Evolutionary conservation across 2,797 vertebrate genomes (phyloP).

Genomic region (Pelobates cultripes): DNA sequence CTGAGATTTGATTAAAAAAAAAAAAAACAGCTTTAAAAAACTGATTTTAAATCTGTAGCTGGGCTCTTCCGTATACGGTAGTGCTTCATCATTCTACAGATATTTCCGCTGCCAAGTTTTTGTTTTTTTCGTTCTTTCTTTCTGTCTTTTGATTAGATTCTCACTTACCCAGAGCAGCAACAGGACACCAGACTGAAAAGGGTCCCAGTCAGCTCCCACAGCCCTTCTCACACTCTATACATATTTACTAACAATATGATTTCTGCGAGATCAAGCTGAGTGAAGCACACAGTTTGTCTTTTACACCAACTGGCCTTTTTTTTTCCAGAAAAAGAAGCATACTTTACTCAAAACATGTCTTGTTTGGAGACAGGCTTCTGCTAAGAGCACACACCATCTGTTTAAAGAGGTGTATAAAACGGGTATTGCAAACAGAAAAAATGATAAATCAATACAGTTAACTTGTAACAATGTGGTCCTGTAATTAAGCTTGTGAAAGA

Average conservation of each 20-base stretch:
- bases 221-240: not conserved
- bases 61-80: slow-evolving; percentile 72
- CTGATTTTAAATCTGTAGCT: slow-evolving; percentile 73
- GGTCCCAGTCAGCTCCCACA: slow-evolving; percentile 62
- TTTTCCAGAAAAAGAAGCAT: not conserved
- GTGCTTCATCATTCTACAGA: slow-evolving; percentile 73
- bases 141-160: not conserved
- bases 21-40: slow-evolving; percentile 64
- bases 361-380: slow-evolving; percentile 44
- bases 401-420: slow-evolving; percentile 14
- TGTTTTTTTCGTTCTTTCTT: slow-evolving; percentile 33
- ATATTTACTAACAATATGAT: slow-evolving; percentile 63
- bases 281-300: slow-evolving; percentile 55
- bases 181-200: slow-evolving; percentile 65
- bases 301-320: slow-evolving; percentile 40
- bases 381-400: slow-evolving; percentile 43
- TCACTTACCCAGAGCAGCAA: slow-evolving; percentile 64
- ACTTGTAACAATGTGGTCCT: slow-evolving; percentile 8
- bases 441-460: slow-evolving; percentile 18
- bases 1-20: slow-evolving; percentile 55
- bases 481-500: not conserved
- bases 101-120: slow-evolving; percentile 67
- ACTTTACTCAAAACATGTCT: slow-evolving; percentile 22
- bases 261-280: slow-evolving; percentile 59
- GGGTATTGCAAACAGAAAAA: slow-evolving; percentile 12